Percentiles rank a stretch among this genome's conserved stretches.
Conservation (phyloP, 2,113 vertebrate species). For the Cyprinus carpio region DNA sequence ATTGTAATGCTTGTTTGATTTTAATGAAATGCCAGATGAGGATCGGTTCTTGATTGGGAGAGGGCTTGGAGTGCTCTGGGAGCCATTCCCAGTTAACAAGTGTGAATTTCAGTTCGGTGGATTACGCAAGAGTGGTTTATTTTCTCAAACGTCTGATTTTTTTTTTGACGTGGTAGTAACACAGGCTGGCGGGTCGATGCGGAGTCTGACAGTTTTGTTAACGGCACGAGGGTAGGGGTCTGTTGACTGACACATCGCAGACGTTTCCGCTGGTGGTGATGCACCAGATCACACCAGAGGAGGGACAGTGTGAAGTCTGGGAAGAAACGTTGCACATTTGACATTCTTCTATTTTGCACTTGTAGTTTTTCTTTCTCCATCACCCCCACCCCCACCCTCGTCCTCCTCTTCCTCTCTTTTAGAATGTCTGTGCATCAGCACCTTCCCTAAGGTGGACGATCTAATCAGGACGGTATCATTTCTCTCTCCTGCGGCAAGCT, state of each 20-base stretch:
- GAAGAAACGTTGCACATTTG: conserved; percentile 29
- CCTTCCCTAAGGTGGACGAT: conserved; percentile 78
- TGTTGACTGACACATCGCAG: conserved; percentile 1
- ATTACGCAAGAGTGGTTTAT: not conserved
- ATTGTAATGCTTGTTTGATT: conserved; percentile 29
- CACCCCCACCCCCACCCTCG: not conserved
- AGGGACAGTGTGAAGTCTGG: conserved; percentile 23
- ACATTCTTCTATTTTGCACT: conserved; percentile 39
- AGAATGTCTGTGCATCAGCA: conserved; percentile 77
- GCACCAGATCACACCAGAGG: conserved; percentile 4
- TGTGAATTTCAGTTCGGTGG: not conserved
- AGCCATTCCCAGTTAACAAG: not conserved
- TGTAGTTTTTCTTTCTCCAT: conserved; percentile 24
- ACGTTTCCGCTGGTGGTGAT: not conserved
- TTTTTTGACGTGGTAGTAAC: conserved; percentile 7
- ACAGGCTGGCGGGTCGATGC: not conserved
- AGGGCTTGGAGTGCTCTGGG: not conserved
- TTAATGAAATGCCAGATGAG: conserved; percentile 20
- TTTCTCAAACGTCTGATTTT: not conserved
- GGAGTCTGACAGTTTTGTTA: not conserved
- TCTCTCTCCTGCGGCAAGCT: conserved; percentile 71
- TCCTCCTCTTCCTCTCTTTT: conserved; percentile 63
- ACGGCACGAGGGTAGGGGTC: not conserved
- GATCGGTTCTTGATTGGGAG: not conserved
- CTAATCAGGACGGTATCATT: conserved; percentile 75